These are phyloP conservation scores for Labrus mixtus DNA, from an alignment of 2,113 vertebrate genomes.

Conservation along the genomic window DNA sequence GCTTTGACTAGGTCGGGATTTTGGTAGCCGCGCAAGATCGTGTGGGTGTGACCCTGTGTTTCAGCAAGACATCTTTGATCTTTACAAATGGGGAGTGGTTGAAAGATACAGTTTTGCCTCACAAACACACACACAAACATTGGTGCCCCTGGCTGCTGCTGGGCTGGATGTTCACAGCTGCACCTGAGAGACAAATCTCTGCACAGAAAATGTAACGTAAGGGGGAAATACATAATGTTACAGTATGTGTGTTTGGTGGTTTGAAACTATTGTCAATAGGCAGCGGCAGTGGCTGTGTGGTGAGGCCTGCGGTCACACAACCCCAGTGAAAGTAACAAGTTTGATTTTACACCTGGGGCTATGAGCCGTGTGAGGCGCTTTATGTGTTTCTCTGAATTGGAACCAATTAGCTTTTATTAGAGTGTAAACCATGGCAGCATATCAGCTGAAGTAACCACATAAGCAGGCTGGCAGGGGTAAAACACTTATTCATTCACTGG, in stretches of 20 bases:
- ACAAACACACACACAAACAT: slow-evolving; percentile 6
- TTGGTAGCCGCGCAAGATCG: slow-evolving; percentile 33
- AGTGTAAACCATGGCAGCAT: slow-evolving; percentile 75
- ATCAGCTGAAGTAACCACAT: slow-evolving; percentile 70
- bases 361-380: slow-evolving; percentile 65
- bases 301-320: slow-evolving; percentile 56
- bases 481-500: slow-evolving; percentile 63
- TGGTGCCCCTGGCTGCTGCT: slow-evolving; percentile 22
- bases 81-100: slow-evolving; percentile 55
- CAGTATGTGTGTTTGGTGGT: slow-evolving; percentile 37
- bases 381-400: slow-evolving; percentile 71
- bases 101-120: slow-evolving; percentile 34
- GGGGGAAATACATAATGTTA: slow-evolving; percentile 18
- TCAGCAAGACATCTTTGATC: slow-evolving; percentile 64
- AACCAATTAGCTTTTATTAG: slow-evolving; percentile 78
- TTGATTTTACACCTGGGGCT: slow-evolving; percentile 73
- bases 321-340: slow-evolving; percentile 64
- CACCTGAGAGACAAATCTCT: slow-evolving; percentile 33
- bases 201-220: slow-evolving; percentile 24
- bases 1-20: slow-evolving; percentile 26
- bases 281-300: slow-evolving; percentile 47
- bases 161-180: slow-evolving; percentile 47
- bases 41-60: slow-evolving; percentile 61
- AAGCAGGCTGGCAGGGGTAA: slow-evolving; percentile 48
- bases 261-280: slow-evolving; percentile 40